phyloP scores from a whole-genome alignment of 2,113 vertebrate genomes.

The Caranx ignobilis region DNA sequence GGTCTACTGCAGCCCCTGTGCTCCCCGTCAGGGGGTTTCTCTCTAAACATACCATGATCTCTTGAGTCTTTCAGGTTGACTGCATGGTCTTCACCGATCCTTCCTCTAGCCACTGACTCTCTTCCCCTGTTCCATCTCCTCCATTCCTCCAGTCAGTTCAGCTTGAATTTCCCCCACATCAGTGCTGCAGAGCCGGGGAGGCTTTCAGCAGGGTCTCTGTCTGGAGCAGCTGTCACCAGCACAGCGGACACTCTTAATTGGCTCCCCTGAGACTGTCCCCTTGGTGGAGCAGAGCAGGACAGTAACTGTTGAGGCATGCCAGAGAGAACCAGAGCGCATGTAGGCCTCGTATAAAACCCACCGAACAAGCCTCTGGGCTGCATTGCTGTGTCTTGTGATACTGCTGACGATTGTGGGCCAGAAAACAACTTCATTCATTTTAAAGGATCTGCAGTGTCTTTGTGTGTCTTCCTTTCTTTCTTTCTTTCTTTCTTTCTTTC shows the following conservation, averaged over 20 bases:
- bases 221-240: conserved; percentile 69
- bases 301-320: conserved; percentile 44
- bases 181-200: conserved; percentile 53
- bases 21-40: background rate
- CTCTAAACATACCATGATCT: background rate
- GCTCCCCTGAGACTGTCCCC: conserved; percentile 62
- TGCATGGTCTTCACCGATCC: conserved; percentile 45
- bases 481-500: background rate
- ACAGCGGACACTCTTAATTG: conserved; percentile 74
- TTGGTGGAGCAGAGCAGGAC: conserved; percentile 54
- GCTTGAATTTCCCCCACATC: conserved; percentile 46
- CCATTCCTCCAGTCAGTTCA: conserved; percentile 6
- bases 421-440: background rate
- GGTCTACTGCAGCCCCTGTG: background rate
- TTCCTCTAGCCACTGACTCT: background rate
- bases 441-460: background rate
- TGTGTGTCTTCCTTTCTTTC: background rate
- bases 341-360: conserved; percentile 47
- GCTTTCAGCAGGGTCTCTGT: conserved; percentile 43
- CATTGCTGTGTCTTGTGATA: background rate
- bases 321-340: conserved; percentile 22
- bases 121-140: conserved; percentile 9
- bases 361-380: conserved; percentile 16
- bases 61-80: conserved; percentile 39
- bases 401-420: background rate